Evolutionary conservation across 2,888 invertebrate species (phyloP).

Genomic region (Microplitis manilae): DNA sequence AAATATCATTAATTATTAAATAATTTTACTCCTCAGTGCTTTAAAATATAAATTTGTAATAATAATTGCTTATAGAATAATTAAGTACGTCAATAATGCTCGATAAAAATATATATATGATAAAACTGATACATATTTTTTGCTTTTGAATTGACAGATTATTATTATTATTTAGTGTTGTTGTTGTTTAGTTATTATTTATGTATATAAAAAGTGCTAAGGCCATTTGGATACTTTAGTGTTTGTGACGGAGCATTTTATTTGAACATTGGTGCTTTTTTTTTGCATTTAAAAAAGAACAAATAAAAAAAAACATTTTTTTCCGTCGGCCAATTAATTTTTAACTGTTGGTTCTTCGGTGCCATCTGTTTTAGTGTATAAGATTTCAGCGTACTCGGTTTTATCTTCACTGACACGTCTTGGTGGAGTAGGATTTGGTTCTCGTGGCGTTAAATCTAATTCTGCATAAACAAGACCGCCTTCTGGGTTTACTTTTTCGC

Average conservation of each 20-base stretch:
- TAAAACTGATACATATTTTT: background rate
- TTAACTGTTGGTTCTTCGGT: constrained; percentile 53
- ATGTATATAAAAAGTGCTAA: constrained; percentile 33
- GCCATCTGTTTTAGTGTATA: constrained; percentile 78
- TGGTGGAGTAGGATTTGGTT: constrained; percentile 57
- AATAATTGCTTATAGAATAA: background rate
- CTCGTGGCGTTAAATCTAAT: constrained; percentile 65
- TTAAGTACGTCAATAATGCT: constrained; percentile 12
- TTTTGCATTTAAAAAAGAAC: background rate
- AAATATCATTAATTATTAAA: background rate
- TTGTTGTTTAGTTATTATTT: constrained; percentile 34
- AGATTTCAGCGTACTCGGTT: constrained; percentile 87
- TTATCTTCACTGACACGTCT: constrained; percentile 75
- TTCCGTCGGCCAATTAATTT: constrained; percentile 52
- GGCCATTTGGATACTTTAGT: constrained; percentile 37
- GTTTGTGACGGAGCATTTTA: constrained; percentile 17
- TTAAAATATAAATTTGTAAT: no score
- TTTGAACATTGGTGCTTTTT: constrained; percentile 30
- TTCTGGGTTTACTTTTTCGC: constrained; percentile 55
- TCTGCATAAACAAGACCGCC: constrained; percentile 69
- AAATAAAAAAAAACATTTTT: background rate
- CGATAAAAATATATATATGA: background rate
- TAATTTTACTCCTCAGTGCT: background rate
- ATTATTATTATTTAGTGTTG: background rate
- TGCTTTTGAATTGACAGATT: background rate